Base-by-base conservation (phyloP, 2,113 vertebrate species). In the Pangasianodon gigas region DNA sequence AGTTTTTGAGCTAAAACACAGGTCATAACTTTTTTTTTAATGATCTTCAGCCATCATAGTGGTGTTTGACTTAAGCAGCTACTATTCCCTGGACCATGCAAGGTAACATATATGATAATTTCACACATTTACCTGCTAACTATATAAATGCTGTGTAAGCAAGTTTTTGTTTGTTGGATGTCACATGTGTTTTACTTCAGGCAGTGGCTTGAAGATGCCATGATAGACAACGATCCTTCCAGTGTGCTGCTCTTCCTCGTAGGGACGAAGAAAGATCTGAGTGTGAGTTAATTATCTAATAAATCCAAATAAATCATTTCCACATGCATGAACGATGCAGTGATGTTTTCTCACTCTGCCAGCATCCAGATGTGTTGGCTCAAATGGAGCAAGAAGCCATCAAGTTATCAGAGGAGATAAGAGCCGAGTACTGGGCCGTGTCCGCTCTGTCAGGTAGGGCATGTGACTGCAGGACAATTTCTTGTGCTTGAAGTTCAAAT, bases 241-340 rank as follows among this genome's bases (percentile, higher is more conserved):
- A 97, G 94, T 2, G 97, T 97, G 89, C 96, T 99, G 85, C 96
- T 99, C 41, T 99, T 99, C 94, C 96, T 99, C 0, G 98, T 99
- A 71, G 98, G 98, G 41, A 98, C 98, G 90, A 99, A 99, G 95
- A 99, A 98, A 91, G 98, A 99, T 91, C 94, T 99, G 88, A 97
- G 97, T 9, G 98, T 99, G 94, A 96, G 98, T 97, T 90, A 0
- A 24, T 56, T 52, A 32, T 24, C 48, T 19, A 21, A 71, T 26
- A 0, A 74, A 46, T 85, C 37, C 16, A 21, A 44, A 41, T 5
- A 71, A 69, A 51, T 32, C 13, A 46, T 52, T 46, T 6, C 3
- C n/a, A 52, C 24, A 56, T 26, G 44, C 13, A 56, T 48, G 52
- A 77, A 16, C 7, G 11, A 7, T 48, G 46, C 14, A 1, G 48